Percentiles rank a stretch among this genome's conserved stretches.
Conservation (phyloP, 2,797 vertebrate genomes). For the Notolabrus celidotus region DNA sequence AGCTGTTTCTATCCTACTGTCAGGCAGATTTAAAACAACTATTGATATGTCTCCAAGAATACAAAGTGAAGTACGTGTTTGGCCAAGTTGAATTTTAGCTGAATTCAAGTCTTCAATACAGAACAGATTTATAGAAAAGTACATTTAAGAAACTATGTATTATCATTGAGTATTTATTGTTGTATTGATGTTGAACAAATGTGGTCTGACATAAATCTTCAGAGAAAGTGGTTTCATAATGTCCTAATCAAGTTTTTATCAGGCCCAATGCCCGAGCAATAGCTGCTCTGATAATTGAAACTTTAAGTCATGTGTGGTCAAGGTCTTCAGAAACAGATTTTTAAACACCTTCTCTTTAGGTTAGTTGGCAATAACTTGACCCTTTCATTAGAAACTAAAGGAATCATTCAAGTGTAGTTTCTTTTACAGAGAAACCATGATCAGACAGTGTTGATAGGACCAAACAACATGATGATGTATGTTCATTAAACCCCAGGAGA, state of each 20-base stretch:
- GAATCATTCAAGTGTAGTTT: no score
- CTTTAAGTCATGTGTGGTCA: no score
- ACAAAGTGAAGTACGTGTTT: constrained; percentile 41
- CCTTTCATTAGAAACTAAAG: background rate
- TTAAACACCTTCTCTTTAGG: background rate
- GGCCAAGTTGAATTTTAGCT: no score
- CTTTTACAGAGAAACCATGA: background rate
- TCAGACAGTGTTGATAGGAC: background rate
- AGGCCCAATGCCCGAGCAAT: constrained; percentile 8
- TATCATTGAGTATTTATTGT: background rate
- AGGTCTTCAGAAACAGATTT: constrained; percentile 1
- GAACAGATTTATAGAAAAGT: constrained; percentile 13
- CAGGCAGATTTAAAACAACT: constrained; percentile 26
- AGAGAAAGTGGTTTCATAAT: constrained; percentile 16
- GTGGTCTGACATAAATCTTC: constrained; percentile 18
- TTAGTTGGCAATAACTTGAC: constrained; percentile 7
- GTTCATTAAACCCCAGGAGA: background rate
- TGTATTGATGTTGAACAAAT: constrained; percentile 8
- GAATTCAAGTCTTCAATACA: no score
- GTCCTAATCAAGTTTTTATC: constrained; percentile 27
- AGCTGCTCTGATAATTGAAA: no score
- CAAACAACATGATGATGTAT: background rate
- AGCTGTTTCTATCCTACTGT: constrained; percentile 42
- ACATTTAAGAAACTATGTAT: background rate
- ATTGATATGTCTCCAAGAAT: constrained; percentile 51